A percentile compares a stretch with the other conserved stretches of the same genome.
These are phyloP conservation scores for Scolopax mira DNA, from an alignment of 2,113 vertebrate species.

Conservation along the genomic window DNA sequence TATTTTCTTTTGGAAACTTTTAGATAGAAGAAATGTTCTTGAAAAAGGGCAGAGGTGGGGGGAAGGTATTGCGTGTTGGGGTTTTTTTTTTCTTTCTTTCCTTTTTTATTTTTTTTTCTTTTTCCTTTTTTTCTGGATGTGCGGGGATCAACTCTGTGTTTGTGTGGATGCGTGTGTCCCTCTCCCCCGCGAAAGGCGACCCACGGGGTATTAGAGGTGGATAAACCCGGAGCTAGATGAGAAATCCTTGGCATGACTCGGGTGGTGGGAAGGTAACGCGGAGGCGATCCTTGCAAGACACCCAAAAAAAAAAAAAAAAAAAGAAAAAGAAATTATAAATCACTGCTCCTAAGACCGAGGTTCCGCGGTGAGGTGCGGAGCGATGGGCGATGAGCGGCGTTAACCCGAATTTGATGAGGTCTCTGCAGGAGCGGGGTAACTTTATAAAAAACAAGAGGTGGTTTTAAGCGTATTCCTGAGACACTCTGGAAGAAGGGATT, in stretches of 20 bases:
- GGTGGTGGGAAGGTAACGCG: neutral
- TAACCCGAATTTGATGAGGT: neutral
- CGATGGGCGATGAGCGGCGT: neutral
- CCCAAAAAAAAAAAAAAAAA: too few relatives aligned
- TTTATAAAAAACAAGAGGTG: neutral
- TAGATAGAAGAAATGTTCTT: slow-evolving; percentile 61
- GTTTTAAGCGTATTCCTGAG: neutral
- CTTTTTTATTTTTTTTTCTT: neutral
- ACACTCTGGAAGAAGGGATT: neutral
- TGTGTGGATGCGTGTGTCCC: neutral
- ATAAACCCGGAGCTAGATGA: slow-evolving; percentile 1
- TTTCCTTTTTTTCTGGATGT: neutral
- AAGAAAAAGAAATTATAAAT: neutral
- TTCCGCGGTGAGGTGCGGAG: neutral
- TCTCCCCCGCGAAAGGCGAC: slow-evolving; percentile 5
- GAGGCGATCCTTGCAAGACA: neutral
- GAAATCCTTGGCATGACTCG: slow-evolving; percentile 11
- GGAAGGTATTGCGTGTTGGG: neutral
- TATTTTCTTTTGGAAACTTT: slow-evolving; percentile 82
- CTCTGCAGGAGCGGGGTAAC: neutral
- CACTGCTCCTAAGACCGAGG: neutral
- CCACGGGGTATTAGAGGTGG: slow-evolving; percentile 7
- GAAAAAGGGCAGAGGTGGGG: slow-evolving; percentile 13
- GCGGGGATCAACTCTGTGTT: neutral
- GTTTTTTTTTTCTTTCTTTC: neutral